These are phyloP conservation scores for Gymnoscelis rufifasciata DNA, from an alignment of 2,888 invertebrate genomes.

Conservation along the genomic window DNA sequence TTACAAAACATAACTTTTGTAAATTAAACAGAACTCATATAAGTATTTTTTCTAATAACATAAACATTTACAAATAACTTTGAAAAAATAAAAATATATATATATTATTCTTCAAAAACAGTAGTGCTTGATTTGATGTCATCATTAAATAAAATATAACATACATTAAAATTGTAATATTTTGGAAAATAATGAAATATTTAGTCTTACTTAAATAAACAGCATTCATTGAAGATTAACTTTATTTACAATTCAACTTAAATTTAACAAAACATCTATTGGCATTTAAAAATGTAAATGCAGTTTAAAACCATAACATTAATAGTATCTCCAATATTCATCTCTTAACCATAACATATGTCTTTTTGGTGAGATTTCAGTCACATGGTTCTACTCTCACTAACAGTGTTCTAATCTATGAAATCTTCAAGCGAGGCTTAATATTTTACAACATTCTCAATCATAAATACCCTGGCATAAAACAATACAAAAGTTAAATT, in stretches of 20 bases:
- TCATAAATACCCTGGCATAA: constrained; percentile 25
- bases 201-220: constrained; percentile 11
- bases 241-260: constrained; percentile 17
- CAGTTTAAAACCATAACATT: constrained; percentile 19
- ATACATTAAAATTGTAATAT: too few species aligned
- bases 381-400: constrained; percentile 23
- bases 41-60: too few species aligned
- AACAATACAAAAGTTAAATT: constrained; percentile 15
- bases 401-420: constrained; percentile 30
- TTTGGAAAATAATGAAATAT: constrained; percentile 5
- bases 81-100: too few species aligned
- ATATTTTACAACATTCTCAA: constrained; percentile 21
- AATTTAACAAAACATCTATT: constrained; percentile 11
- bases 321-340: constrained; percentile 13
- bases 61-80: too few species aligned
- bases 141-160: too few species aligned
- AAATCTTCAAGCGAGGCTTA: constrained; percentile 25
- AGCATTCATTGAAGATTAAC: constrained; percentile 2
- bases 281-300: constrained; percentile 6
- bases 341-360: constrained; percentile 15
- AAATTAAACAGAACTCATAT: too few species aligned
- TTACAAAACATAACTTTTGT: too few species aligned
- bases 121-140: too few species aligned
- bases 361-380: constrained; percentile 27
- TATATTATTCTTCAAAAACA: too few species aligned